phyloP scores from a whole-genome alignment of 2,888 invertebrate genomes.

The Thumatha senex region DNA sequence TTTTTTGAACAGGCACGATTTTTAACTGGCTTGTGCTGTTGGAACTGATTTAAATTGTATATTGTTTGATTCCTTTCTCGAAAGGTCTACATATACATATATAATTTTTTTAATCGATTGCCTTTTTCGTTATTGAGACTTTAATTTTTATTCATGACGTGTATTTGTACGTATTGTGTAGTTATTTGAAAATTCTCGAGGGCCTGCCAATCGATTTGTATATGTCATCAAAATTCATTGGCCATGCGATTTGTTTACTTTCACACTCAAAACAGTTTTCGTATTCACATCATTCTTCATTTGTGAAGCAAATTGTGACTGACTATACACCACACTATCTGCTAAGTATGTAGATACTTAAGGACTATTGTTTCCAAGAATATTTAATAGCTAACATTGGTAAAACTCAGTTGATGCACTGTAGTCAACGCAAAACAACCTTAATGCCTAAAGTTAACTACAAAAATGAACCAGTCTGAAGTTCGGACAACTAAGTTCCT shows the following conservation, averaged over 20 bases:
- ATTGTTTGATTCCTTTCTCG: too few species aligned
- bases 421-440: too few species aligned
- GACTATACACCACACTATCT: neutral
- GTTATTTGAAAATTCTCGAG: constrained; percentile 26
- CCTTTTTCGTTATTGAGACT: constrained; percentile 36
- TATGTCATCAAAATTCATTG: constrained; percentile 38
- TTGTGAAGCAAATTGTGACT: neutral
- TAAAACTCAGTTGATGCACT: too few species aligned
- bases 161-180: constrained; percentile 23
- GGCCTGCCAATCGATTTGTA: constrained; percentile 33
- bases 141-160: constrained; percentile 46
- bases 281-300: neutral
- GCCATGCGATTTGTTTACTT: constrained; percentile 22
- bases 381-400: too few species aligned
- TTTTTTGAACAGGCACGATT: too few species aligned
- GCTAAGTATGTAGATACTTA: too few species aligned
- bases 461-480: too few species aligned
- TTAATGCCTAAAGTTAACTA: too few species aligned
- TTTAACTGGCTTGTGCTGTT: neutral
- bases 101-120: constrained; percentile 40
- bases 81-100: too few species aligned
- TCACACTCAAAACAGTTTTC: constrained; percentile 23
- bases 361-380: too few species aligned
- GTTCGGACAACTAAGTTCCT: too few species aligned
- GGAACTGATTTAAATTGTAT: neutral